Percentiles rank a stretch among this genome's conserved stretches.
phyloP scores from a whole-genome alignment of 2,797 vertebrate species.

The Lacerta bilineata region DNA sequence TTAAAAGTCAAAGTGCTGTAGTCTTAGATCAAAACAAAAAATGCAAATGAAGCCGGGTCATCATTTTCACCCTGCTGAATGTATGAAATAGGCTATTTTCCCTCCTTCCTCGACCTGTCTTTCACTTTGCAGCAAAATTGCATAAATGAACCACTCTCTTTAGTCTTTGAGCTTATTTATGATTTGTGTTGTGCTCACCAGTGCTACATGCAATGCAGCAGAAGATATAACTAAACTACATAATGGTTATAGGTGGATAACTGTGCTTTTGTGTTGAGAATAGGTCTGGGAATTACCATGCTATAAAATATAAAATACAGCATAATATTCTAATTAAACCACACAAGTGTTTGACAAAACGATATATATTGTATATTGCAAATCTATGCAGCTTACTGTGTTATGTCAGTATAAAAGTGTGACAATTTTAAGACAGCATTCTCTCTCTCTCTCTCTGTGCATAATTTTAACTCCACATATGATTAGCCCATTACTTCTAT shows the following conservation, averaged over 20 bases:
- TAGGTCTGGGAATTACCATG: slow-evolving; percentile 5
- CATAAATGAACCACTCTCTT: slow-evolving; percentile 6
- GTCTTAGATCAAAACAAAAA: not conserved
- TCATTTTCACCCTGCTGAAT: not conserved
- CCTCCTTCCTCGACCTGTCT: not conserved
- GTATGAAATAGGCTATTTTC: not conserved
- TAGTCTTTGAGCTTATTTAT: not conserved
- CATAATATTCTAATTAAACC: slow-evolving; percentile 12
- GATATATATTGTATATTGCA: not conserved
- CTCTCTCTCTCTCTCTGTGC: not conserved
- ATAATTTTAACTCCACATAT: slow-evolving; percentile 19
- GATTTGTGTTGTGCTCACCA: not conserved
- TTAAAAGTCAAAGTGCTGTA: not conserved
- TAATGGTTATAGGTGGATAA: not conserved
- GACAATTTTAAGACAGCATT: slow-evolving; percentile 29
- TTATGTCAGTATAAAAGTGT: slow-evolving; percentile 5
- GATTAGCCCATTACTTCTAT: slow-evolving; percentile 36
- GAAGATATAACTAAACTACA: slow-evolving; percentile 8
- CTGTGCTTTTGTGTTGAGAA: slow-evolving; percentile 19
- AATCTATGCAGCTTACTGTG: slow-evolving; percentile 25
- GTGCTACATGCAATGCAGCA: not conserved
- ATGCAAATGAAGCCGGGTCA: not conserved
- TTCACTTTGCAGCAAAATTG: not conserved
- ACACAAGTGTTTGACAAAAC: not conserved
- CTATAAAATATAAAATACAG: slow-evolving; percentile 13